A percentile compares a stretch with the other conserved stretches of the same genome.
Conservation (phyloP, 2,797 vertebrate species). For the Alexandromys oeconomus region DNA sequence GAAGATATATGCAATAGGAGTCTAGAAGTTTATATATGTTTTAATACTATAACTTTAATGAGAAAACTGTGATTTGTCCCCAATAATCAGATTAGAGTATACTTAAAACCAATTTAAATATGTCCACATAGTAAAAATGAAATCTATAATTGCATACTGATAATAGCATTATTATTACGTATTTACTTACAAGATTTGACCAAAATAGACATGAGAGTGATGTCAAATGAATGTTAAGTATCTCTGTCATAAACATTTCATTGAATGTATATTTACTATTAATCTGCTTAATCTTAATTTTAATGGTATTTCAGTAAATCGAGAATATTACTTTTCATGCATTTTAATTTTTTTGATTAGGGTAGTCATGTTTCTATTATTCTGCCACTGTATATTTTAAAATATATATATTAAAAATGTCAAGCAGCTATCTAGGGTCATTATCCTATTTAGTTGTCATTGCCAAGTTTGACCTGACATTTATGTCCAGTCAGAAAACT, state of each 20-base stretch:
- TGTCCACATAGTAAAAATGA: background rate
- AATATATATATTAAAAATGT: background rate
- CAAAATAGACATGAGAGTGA: background rate
- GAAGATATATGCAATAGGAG: background rate
- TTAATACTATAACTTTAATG: background rate
- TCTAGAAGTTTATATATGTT: background rate
- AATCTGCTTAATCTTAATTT: slow-evolving; percentile 25
- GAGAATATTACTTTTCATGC: background rate
- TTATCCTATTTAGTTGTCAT: background rate
- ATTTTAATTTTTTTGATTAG: background rate
- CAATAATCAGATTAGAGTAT: background rate
- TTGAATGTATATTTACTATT: background rate
- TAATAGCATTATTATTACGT: background rate
- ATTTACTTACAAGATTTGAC: background rate
- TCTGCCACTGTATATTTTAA: background rate
- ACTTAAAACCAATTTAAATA: background rate
- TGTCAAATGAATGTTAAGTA: background rate
- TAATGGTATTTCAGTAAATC: background rate
- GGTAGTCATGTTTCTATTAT: background rate
- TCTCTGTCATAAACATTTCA: background rate
- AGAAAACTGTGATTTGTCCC: background rate
- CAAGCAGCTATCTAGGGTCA: background rate
- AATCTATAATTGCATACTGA: background rate
- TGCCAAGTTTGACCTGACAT: background rate
- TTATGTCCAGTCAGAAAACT: background rate